These are phyloP conservation scores for Lycocorax pyrrhopterus DNA, from an alignment of 2,113 vertebrate genomes.

Conservation along the genomic window DNA sequence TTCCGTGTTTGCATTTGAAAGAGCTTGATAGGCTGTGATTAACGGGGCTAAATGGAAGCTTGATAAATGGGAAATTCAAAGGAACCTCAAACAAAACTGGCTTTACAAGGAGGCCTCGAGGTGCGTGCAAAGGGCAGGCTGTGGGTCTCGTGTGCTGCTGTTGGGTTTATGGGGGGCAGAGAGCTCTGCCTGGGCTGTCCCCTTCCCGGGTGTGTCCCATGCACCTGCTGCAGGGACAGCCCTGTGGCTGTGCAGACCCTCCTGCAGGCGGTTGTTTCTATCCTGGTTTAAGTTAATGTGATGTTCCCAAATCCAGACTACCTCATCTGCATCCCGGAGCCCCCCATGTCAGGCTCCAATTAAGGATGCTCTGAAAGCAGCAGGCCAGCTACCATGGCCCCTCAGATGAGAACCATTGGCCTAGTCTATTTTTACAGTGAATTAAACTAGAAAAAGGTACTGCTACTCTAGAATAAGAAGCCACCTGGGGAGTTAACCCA, in stretches of 20 bases:
- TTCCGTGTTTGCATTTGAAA: slow-evolving; percentile 65
- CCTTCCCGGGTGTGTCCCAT: fast-evolving
- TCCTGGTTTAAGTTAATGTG: neutral
- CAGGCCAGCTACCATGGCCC: neutral
- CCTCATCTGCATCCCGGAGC: neutral
- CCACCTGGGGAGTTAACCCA: slow-evolving; percentile 59
- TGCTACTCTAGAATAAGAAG: slow-evolving; percentile 25
- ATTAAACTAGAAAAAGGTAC: slow-evolving; percentile 32
- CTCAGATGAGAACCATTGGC: slow-evolving; percentile 27
- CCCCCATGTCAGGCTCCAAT: neutral
- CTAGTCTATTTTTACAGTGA: slow-evolving; percentile 53
- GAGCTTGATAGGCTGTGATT: slow-evolving; percentile 64
- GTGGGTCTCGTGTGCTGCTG: neutral
- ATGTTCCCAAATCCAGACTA: neutral
- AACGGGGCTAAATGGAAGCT: slow-evolving; percentile 57
- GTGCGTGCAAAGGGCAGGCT: neutral
- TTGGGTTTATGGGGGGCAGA: neutral
- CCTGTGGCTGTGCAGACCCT: neutral
- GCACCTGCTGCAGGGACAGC: neutral
- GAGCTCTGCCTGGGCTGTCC: neutral
- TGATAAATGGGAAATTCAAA: slow-evolving; percentile 40
- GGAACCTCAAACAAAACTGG: slow-evolving; percentile 28
- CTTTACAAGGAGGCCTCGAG: slow-evolving; percentile 21
- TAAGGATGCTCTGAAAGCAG: slow-evolving; percentile 23
- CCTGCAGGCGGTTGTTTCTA: fast-evolving